Evolutionary conservation across 2,113 vertebrate genomes (phyloP), one percentile per base, ranked within the genome.

Genomic region (Pseudorhombus dupliciocellatus): DNA sequence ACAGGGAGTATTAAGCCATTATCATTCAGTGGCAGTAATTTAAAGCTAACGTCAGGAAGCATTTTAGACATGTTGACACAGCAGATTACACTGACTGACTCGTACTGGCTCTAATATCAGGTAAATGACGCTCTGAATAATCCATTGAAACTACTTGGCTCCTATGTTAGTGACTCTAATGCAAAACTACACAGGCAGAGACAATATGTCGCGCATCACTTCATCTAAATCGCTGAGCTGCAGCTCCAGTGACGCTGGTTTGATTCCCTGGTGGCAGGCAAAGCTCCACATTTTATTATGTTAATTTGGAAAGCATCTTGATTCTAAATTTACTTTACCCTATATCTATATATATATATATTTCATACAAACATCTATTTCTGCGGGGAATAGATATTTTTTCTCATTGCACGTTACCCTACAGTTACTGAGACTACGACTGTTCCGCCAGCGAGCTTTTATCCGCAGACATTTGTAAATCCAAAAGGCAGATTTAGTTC

Each of bases 361-460:
- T 48, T 80, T 24, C 21, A 24, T 76, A 73, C 0, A 62, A 72
- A 75, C 78, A 73, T 76, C 4, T 5, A 30, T 24, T 50, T 65
- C 53, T 77, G 75, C 8, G 7, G 42, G 20, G 24, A 58, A 61
- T 79, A 79, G 61, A 82, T 84, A 28, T 21, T 34, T 51, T 56
- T 15, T 61, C 20, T 61, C 28, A 68, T 75, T 81, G 74, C 77
- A 78, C 66, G 0, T 59, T 40, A 66, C 14, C 73, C 79, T 66
- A 60, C 22, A 10, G 18, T 46, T 11, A 69, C 6, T 1, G 0
- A 22, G 40, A 2, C 5, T 55, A 9, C 58, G 67, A 51, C n/a
- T n/a, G 44, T 28, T 53, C 4, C 42, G 53, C 48, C 0, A 22
- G 20, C 25, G 21, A 0, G 2, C 40, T 18, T 24, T 48, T 10